phyloP scores from a whole-genome alignment of 1,140 invertebrate species.

The Aphaenogaster floridana region DNA sequence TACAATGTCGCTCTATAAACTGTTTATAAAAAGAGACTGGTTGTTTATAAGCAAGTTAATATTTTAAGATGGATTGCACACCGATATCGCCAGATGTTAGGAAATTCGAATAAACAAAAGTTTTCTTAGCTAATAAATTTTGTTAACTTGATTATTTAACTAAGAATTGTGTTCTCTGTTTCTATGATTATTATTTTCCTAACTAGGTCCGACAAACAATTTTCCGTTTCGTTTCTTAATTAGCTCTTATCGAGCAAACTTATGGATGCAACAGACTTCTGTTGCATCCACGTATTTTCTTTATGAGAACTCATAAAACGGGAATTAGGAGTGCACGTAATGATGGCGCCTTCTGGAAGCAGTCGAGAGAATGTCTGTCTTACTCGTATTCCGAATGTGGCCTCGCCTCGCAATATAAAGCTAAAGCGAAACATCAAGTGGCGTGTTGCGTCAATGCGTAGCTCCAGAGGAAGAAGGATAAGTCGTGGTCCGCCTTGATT shows the following conservation, averaged over 20 bases:
- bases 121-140: background rate
- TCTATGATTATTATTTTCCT: background rate
- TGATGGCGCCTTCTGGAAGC: background rate
- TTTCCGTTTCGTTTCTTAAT: background rate
- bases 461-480: conserved; percentile 49
- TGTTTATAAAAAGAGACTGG: conserved; percentile 9
- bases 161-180: background rate
- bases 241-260: background rate
- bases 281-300: background rate
- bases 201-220: background rate
- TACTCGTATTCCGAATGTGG: background rate
- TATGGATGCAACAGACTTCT: background rate
- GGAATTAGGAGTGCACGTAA: background rate
- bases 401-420: conserved; percentile 24
- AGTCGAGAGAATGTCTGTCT: background rate
- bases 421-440: conserved; percentile 22
- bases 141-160: background rate
- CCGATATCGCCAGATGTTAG: background rate
- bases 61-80: background rate
- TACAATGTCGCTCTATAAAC: background rate
- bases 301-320: background rate
- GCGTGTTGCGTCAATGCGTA: conserved; percentile 35
- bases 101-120: background rate
- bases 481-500: conserved; percentile 55
- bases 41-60: conserved; percentile 6